phyloP scores from a whole-genome alignment of 1,140 invertebrate genomes.

The Penaeus indicus region DNA sequence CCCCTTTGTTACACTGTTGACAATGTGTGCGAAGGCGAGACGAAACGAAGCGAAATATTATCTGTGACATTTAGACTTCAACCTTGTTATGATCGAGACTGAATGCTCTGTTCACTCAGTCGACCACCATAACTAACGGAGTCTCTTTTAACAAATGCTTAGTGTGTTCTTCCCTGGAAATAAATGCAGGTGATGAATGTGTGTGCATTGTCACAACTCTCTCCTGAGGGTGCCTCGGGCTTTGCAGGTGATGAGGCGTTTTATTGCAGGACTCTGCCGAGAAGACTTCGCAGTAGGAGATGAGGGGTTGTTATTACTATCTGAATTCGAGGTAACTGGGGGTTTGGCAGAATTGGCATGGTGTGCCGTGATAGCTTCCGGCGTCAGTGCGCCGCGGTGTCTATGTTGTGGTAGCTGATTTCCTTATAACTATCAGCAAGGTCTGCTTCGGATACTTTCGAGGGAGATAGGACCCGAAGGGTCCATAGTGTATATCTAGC shows the following conservation, averaged over 20 bases:
- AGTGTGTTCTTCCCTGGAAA: background rate
- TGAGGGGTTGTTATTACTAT: background rate
- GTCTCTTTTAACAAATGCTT: background rate
- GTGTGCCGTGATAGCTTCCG: too few species aligned
- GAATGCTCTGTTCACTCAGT: background rate
- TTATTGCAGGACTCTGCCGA: background rate
- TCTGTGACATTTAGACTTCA: background rate
- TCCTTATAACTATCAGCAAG: too few species aligned
- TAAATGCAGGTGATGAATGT: background rate
- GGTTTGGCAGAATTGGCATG: background rate
- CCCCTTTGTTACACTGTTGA: constrained; percentile 8
- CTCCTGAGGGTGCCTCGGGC: background rate
- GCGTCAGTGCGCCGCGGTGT: too few species aligned
- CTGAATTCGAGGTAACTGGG: background rate
- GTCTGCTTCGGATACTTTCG: too few species aligned
- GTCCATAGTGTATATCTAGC: too few species aligned
- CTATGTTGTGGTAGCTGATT: too few species aligned
- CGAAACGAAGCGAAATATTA: background rate
- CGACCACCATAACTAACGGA: too few species aligned
- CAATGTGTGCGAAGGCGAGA: background rate
- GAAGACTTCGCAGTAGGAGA: background rate
- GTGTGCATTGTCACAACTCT: too few species aligned
- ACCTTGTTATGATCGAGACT: constrained; percentile 9
- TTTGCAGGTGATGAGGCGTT: background rate
- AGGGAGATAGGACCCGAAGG: too few species aligned